A percentile compares a stretch with the other conserved stretches of the same genome.
phyloP scores from a whole-genome alignment of 1,140 invertebrate species.

The Pseudomyrmex pallidus region DNA sequence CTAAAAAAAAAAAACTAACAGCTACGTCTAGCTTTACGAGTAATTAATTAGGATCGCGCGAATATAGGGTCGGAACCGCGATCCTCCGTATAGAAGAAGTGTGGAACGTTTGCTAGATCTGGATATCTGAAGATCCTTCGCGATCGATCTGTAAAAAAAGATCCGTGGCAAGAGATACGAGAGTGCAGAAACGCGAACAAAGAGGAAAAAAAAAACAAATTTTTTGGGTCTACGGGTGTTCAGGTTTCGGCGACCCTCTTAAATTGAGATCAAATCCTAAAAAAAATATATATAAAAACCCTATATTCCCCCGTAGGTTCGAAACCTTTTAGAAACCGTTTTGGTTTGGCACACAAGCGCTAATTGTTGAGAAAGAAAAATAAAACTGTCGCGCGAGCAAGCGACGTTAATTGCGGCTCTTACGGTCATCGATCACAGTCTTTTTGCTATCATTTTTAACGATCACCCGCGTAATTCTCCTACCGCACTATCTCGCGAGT shows the following conservation, averaged over 20 bases:
- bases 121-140: not conserved
- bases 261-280: slow-evolving; percentile 33
- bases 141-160: not conserved
- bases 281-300: no score
- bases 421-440: slow-evolving; percentile 18
- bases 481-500: slow-evolving; percentile 14
- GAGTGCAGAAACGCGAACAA: not conserved
- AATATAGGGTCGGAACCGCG: slow-evolving; percentile 16
- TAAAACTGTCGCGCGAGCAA: not conserved
- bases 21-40: slow-evolving; percentile 42
- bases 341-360: not conserved
- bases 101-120: slow-evolving; percentile 17
- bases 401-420: slow-evolving; percentile 30
- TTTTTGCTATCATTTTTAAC: slow-evolving; percentile 21
- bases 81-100: slow-evolving; percentile 10
- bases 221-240: slow-evolving; percentile 20
- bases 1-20: slow-evolving; percentile 1
- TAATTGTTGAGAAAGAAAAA: slow-evolving; percentile 18
- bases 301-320: slow-evolving; percentile 21
- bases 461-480: not conserved
- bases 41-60: slow-evolving; percentile 30
- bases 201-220: not conserved
- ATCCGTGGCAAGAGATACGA: no score
- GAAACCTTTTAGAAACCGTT: slow-evolving; percentile 10
- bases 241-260: slow-evolving; percentile 15